Conservation (phyloP, 2,113 vertebrate species). For the Pitta sordida region DNA sequence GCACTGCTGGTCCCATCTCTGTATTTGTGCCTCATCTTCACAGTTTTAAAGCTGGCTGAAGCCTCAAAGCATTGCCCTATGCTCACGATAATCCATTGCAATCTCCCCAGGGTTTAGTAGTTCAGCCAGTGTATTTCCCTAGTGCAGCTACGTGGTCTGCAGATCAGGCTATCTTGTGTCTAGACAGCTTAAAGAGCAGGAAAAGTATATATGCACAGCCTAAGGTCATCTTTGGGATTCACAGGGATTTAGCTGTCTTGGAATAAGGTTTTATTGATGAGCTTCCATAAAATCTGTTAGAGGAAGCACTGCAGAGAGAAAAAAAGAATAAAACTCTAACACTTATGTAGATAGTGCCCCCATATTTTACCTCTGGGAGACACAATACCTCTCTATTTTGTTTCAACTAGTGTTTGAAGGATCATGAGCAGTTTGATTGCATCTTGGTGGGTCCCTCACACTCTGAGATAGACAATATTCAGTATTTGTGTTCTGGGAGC, state of each 20-base stretch:
- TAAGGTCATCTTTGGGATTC: neutral
- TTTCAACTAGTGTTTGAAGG: neutral
- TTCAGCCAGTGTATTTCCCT: neutral
- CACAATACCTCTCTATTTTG: slow-evolving; percentile 21
- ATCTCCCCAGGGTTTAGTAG: neutral
- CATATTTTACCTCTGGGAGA: neutral
- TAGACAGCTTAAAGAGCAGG: neutral
- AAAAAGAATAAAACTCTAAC: neutral
- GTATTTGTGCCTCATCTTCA: neutral
- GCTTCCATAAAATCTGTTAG: neutral
- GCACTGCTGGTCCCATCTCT: neutral
- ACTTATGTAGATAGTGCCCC: neutral
- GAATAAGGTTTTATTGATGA: neutral
- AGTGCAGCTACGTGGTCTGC: neutral
- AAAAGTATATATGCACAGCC: neutral
- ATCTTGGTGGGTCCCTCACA: neutral
- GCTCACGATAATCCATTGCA: neutral
- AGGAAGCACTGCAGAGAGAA: neutral
- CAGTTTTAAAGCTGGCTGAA: neutral
- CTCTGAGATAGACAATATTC: neutral
- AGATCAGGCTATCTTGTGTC: neutral
- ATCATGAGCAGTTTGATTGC: neutral
- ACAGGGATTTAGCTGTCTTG: neutral
- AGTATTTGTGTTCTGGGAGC: slow-evolving; percentile 42
- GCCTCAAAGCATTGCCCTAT: neutral